A percentile compares a stretch with the other conserved stretches of the same genome.
Evolutionary conservation across 64 coral and sea anemone species (phyloP).

Genomic region (Dendronephthya gigantea): DNA sequence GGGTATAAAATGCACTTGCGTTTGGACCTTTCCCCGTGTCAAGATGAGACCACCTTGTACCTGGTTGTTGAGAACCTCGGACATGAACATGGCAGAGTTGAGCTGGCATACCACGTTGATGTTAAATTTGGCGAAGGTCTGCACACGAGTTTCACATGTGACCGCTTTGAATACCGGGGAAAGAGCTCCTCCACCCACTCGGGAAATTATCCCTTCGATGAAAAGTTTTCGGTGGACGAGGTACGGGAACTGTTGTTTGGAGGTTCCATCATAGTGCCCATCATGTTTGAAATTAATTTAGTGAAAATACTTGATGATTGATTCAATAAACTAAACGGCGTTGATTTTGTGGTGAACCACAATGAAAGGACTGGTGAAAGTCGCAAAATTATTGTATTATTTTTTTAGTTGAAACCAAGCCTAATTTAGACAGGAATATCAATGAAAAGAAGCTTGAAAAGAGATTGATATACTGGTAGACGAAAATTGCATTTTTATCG

Average conservation of each 20-base stretch:
- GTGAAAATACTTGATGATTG: not conserved
- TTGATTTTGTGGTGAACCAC: not conserved
- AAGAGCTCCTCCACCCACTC: not conserved
- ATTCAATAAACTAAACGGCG: not conserved
- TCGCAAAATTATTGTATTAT: not conserved
- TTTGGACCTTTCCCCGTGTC: not conserved
- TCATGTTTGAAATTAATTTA: not conserved
- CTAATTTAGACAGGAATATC: too few relatives aligned
- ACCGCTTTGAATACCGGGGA: not conserved
- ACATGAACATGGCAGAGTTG: not conserved
- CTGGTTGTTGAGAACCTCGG: not conserved
- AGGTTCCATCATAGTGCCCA: not conserved
- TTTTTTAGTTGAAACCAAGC: too few relatives aligned
- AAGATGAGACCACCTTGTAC: not conserved
- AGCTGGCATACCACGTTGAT: not conserved
- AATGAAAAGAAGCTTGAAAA: too few relatives aligned
- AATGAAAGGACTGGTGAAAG: not conserved
- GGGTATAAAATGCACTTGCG: not conserved
- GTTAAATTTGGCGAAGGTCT: not conserved
- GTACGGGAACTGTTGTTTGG: not conserved
- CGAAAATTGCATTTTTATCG: too few relatives aligned
- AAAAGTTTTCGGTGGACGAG: not conserved
- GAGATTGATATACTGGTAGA: too few relatives aligned
- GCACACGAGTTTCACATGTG: not conserved
- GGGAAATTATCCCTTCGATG: not conserved